Evolutionary conservation across 2,113 vertebrate genomes (phyloP).

Genomic region (Hoplias malabaricus): DNA sequence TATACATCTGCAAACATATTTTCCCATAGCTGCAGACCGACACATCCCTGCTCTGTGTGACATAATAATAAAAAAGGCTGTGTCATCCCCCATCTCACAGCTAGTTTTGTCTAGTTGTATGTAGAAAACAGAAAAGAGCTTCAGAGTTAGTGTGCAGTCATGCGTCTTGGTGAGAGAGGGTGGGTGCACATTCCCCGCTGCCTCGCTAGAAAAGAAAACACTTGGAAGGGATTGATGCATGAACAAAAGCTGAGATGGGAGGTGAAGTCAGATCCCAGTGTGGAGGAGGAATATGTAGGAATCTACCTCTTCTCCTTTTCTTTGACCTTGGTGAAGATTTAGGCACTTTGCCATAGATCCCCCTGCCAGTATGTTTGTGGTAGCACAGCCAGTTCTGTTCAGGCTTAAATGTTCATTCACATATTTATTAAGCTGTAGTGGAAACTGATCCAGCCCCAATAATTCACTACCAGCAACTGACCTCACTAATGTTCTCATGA

Average conservation of each 20-base stretch:
- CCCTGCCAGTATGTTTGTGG: neutral
- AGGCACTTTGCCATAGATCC: neutral
- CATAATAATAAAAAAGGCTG: neutral
- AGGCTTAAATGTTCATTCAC: neutral
- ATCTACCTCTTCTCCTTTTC: neutral
- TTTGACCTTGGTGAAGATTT: neutral
- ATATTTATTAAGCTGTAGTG: too few relatives aligned
- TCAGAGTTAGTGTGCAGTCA: neutral
- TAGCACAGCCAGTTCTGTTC: neutral
- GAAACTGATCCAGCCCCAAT: too few relatives aligned
- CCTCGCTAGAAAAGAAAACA: neutral
- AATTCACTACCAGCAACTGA: too few relatives aligned
- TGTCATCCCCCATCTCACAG: neutral
- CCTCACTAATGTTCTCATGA: too few relatives aligned
- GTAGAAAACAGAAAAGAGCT: neutral
- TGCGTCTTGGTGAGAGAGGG: neutral
- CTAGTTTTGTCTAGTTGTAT: neutral
- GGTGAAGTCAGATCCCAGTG: neutral
- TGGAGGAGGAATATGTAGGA: neutral
- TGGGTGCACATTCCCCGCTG: neutral
- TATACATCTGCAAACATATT: neutral
- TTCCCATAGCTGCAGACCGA: too few relatives aligned
- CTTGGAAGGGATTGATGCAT: neutral
- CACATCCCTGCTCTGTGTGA: too few relatives aligned
- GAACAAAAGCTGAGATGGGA: neutral